These are phyloP conservation scores for Elachura formosa DNA, from an alignment of 2,113 vertebrate species.

Conservation along the genomic window DNA sequence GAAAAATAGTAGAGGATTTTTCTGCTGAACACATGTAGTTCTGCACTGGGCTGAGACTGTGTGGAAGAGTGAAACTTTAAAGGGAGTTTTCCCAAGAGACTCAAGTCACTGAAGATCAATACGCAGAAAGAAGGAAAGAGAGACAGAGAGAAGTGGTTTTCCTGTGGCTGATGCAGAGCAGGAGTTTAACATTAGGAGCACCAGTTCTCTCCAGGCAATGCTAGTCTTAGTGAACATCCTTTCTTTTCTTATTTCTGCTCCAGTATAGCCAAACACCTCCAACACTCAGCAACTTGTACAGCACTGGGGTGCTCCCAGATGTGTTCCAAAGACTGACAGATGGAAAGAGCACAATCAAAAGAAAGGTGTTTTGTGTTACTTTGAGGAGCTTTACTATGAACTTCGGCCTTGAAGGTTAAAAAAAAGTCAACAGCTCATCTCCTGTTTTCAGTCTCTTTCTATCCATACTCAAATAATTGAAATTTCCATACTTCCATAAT, in stretches of 20 bases:
- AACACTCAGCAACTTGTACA: background rate
- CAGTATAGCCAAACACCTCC: background rate
- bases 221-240: background rate
- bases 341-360: background rate
- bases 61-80: background rate
- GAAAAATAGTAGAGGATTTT: background rate
- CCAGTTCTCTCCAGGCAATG: background rate
- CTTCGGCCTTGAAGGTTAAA: background rate
- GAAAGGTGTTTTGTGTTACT: background rate
- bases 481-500: background rate
- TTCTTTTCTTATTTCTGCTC: background rate
- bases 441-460: background rate
- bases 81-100: background rate
- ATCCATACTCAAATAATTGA: background rate
- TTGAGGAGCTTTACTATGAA: background rate
- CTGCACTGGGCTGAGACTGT: background rate
- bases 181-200: background rate
- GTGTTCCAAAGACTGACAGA: background rate
- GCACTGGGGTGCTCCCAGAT: background rate
- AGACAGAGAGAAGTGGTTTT: background rate
- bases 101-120: background rate
- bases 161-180: background rate
- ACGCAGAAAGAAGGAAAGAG: background rate
- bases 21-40: constrained; percentile 10
- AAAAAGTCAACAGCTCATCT: background rate